Evolutionary conservation across 2,888 invertebrate species (phyloP).

Genomic region (Drosophila cognata): DNA sequence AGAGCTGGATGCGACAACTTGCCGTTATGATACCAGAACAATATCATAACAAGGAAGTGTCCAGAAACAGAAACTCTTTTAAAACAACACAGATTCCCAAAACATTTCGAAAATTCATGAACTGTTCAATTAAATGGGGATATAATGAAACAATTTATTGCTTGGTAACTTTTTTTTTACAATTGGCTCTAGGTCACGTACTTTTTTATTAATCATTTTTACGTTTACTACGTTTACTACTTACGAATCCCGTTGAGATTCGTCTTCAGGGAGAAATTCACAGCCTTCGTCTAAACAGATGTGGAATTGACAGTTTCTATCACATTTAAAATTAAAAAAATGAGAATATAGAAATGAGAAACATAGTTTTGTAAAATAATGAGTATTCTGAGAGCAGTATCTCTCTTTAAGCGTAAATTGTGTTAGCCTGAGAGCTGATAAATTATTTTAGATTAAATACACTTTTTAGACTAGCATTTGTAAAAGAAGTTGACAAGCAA

Average conservation of each 20-base stretch:
- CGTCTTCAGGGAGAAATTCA: background rate
- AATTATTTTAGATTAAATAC: background rate
- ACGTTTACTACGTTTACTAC: too few relatives aligned
- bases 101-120: background rate
- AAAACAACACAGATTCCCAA: background rate
- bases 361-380: background rate
- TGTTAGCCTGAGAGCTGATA: background rate
- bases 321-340: background rate
- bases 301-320: background rate
- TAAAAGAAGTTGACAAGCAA: background rate
- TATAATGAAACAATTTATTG: background rate
- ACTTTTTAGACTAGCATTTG: background rate
- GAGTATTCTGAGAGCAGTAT: background rate
- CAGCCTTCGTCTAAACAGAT: background rate
- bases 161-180: background rate
- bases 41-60: background rate
- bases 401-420: background rate
- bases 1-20: constrained; percentile 35
- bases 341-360: background rate
- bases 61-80: background rate
- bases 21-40: constrained; percentile 27
- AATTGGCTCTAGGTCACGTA: background rate
- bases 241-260: background rate
- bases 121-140: background rate
- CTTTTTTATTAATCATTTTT: background rate